A percentile compares a stretch with the other conserved stretches of the same genome.
phyloP scores from a whole-genome alignment of 2,113 vertebrate genomes.

The Hystrix cristata region DNA sequence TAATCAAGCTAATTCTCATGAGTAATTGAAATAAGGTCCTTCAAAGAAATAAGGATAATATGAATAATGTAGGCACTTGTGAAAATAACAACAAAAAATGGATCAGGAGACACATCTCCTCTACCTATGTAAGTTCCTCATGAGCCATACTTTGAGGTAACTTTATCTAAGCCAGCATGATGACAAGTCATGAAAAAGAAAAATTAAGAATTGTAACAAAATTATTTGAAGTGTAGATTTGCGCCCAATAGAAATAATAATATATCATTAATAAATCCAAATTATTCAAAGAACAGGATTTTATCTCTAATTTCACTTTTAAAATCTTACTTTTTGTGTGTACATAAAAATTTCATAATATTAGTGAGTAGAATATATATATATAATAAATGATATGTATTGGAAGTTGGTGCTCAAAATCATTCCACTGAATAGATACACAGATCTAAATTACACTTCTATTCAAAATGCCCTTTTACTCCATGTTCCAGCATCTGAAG shows the following conservation, averaged over 20 bases:
- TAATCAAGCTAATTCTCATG: background rate
- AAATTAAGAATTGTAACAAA: background rate
- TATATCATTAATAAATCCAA: background rate
- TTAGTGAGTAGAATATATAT: background rate
- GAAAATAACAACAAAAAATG: slow-evolving; percentile 5
- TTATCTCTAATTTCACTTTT: background rate
- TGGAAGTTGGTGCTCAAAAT: background rate
- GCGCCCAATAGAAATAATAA: background rate
- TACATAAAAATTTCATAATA: background rate
- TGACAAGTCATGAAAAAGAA: background rate
- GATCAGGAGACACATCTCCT: background rate
- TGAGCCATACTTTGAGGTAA: background rate
- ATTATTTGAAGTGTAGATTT: slow-evolving; percentile 1
- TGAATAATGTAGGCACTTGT: background rate
- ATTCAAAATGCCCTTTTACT: background rate
- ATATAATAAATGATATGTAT: background rate
- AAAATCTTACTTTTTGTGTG: background rate
- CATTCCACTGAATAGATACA: background rate
- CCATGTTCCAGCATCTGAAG: background rate
- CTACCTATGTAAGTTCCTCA: background rate
- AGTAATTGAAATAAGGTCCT: background rate
- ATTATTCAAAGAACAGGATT: slow-evolving; percentile 10
- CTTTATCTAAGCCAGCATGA: background rate
- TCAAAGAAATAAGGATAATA: background rate
- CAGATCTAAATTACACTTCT: background rate